phyloP scores from a whole-genome alignment of 2,113 vertebrate species.

The Clarias macrocephalus region DNA sequence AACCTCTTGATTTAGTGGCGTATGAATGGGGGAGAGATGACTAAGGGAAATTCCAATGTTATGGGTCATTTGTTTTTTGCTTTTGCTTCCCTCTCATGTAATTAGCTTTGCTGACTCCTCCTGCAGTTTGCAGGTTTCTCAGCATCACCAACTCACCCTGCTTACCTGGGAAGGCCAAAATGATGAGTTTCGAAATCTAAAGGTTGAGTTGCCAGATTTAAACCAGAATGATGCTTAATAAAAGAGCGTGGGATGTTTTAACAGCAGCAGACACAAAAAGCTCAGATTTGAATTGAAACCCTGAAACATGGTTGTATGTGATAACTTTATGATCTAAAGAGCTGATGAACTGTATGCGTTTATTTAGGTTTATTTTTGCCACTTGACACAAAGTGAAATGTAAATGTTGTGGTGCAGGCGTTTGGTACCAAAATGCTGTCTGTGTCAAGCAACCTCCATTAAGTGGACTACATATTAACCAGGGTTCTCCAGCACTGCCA shows the following conservation, averaged over 20 bases:
- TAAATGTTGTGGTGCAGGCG: neutral
- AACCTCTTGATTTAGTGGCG: slow-evolving; percentile 1
- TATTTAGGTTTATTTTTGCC: neutral
- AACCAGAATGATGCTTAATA: neutral
- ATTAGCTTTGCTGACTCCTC: slow-evolving; percentile 19
- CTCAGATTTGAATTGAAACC: neutral
- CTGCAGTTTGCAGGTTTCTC: slow-evolving; percentile 5
- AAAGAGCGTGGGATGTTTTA: neutral
- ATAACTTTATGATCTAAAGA: neutral
- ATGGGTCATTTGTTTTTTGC: neutral
- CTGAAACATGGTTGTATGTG: neutral
- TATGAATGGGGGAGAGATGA: neutral
- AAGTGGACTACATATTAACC: neutral
- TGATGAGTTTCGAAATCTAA: neutral
- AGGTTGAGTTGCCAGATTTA: neutral
- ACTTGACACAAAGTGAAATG: neutral
- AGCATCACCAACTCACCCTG: neutral
- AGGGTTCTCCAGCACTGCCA: neutral
- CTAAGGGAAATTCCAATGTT: slow-evolving; percentile 11
- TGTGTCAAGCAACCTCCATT: neutral
- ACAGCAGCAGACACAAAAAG: neutral
- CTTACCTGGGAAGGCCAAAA: slow-evolving; percentile 17
- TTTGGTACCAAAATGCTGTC: neutral
- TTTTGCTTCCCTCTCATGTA: neutral
- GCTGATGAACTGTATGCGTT: neutral